Conservation (phyloP, 2,113 vertebrate genomes). For the Pteronura brasiliensis region DNA sequence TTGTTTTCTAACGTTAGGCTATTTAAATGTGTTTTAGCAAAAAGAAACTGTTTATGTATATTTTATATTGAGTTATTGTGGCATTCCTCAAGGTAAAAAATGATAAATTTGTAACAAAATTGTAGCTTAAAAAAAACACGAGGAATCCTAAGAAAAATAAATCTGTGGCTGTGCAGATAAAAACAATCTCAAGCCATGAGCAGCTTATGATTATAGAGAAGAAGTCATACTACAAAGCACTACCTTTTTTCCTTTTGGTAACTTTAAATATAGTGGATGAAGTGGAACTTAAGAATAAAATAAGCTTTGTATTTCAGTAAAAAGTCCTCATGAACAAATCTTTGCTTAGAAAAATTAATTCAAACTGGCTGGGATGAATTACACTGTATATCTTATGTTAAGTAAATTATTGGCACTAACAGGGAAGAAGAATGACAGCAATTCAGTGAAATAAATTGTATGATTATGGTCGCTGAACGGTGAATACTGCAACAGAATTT, state of each 20-base stretch:
- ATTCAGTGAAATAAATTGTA: not conserved
- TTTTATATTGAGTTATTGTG: not conserved
- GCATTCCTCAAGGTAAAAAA: constrained; percentile 21
- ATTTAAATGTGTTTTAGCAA: not conserved
- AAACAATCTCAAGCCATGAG: constrained; percentile 24
- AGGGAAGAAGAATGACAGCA: not conserved
- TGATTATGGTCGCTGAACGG: not conserved
- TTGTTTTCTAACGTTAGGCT: not conserved
- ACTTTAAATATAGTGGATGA: constrained; percentile 27
- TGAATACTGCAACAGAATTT: not conserved
- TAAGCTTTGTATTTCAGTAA: not conserved
- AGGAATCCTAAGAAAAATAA: constrained; percentile 55
- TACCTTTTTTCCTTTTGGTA: constrained; percentile 39
- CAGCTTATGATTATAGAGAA: constrained; percentile 63
- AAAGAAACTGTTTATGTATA: not conserved
- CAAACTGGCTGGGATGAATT: not conserved
- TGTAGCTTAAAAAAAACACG: constrained; percentile 61
- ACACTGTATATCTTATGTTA: not conserved
- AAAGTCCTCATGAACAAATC: not conserved
- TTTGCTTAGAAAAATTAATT: constrained; percentile 35
- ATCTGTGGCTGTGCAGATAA: constrained; percentile 58
- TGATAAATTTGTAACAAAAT: constrained; percentile 18
- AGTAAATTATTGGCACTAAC: not conserved
- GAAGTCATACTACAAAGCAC: constrained; percentile 18
- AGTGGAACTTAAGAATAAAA: constrained; percentile 25